Evolutionary conservation across 2,888 invertebrate species (phyloP).

Genomic region (Troglohyphantes excavatus): DNA sequence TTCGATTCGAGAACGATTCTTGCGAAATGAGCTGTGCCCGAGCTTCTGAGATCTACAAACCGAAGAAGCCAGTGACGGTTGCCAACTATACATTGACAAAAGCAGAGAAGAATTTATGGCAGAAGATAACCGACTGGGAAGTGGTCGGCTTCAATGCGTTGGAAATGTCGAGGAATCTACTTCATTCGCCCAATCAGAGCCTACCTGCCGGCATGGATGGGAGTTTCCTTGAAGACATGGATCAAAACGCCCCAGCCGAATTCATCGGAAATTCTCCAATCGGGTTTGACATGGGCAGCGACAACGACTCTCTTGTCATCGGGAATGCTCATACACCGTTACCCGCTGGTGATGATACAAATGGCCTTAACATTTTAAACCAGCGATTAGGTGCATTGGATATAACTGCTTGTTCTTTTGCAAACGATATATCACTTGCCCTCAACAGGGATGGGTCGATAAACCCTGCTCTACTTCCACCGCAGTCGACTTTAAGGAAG

Average conservation of each 20-base stretch:
- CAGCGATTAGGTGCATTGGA: slow-evolving; percentile 46
- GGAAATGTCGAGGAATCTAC: not conserved
- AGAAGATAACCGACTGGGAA: not conserved
- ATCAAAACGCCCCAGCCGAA: not conserved
- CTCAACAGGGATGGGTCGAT: slow-evolving; percentile 16
- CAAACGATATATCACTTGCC: slow-evolving; percentile 39
- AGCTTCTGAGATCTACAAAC: slow-evolving; percentile 16
- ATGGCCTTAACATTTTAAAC: slow-evolving; percentile 19
- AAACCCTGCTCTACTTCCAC: slow-evolving; percentile 25
- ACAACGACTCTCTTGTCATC: not conserved
- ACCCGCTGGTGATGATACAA: not conserved
- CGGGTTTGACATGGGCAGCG: not conserved
- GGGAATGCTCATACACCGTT: not conserved
- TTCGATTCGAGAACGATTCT: slow-evolving; percentile 33
- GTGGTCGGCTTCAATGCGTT: not conserved
- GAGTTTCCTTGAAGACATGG: not conserved
- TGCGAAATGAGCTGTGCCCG: slow-evolving; percentile 9
- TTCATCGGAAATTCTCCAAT: not conserved
- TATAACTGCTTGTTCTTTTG: slow-evolving; percentile 48
- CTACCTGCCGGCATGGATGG: not conserved
- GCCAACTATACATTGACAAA: not conserved
- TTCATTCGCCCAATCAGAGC: not conserved
- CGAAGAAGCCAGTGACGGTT: not conserved
- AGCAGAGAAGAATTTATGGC: not conserved
- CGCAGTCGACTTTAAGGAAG: slow-evolving; percentile 50